phyloP scores from a whole-genome alignment of 1,140 invertebrate genomes.

The Gerris buenoi region DNA sequence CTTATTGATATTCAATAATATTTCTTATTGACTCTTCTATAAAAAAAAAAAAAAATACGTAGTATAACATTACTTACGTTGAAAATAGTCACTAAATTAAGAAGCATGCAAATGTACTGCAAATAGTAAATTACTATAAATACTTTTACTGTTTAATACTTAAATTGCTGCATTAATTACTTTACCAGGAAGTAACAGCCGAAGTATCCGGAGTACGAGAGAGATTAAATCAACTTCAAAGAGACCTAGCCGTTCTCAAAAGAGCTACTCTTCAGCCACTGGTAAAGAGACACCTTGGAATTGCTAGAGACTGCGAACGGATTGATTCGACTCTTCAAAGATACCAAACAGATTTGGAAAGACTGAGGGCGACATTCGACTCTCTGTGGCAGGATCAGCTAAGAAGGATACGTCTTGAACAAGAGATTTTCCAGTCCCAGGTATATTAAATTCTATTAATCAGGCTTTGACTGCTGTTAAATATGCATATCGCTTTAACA shows the following conservation, averaged over 20 bases:
- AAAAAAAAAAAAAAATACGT: no score
- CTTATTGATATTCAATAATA: no score
- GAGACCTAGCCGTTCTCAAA: slow-evolving; percentile 39
- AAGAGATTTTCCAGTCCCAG: slow-evolving; percentile 49
- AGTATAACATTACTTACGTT: no score
- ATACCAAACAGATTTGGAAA: slow-evolving; percentile 46
- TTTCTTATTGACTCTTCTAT: no score
- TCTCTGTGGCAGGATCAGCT: slow-evolving; percentile 51
- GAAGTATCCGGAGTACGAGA: slow-evolving; percentile 46
- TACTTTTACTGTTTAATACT: no score
- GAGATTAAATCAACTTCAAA: slow-evolving; percentile 43
- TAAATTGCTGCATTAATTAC: no score
- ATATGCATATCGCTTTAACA: no score
- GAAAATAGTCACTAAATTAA: no score
- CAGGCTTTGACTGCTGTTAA: no score
- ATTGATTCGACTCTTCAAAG: slow-evolving; percentile 46
- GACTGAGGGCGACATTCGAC: slow-evolving; percentile 43
- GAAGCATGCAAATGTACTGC: no score
- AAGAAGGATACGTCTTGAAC: slow-evolving; percentile 48
- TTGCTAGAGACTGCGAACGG: slow-evolving; percentile 41
- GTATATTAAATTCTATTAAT: no score
- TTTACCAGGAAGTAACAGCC: slow-evolving; percentile 38
- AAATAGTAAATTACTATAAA: no score
- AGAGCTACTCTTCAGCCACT: slow-evolving; percentile 42
- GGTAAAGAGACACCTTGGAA: slow-evolving; percentile 38